Evolutionary conservation across 2,888 invertebrate species (phyloP).

Genomic region (Troides oblongomaculatus): DNA sequence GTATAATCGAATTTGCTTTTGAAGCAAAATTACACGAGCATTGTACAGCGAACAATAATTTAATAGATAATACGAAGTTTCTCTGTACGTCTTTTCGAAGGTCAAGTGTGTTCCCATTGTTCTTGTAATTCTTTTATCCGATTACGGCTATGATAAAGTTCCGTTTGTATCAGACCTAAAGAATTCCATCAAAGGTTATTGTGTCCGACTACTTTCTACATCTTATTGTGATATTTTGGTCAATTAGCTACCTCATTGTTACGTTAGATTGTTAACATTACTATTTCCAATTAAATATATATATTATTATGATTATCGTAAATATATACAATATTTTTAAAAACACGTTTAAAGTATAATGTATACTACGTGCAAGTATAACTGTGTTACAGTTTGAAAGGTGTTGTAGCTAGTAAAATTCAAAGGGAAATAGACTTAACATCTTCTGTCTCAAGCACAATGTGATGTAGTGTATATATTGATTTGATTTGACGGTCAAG

Average conservation of each 20-base stretch:
- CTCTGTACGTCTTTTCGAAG: slow-evolving; percentile 26
- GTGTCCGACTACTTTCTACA: neutral
- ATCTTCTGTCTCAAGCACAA: too few species aligned
- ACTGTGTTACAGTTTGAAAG: too few species aligned
- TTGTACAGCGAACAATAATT: slow-evolving; percentile 14
- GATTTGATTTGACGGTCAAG: too few species aligned
- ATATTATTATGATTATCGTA: too few species aligned
- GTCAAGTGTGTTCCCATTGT: slow-evolving; percentile 29
- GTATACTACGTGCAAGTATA: too few species aligned
- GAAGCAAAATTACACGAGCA: slow-evolving; percentile 12
- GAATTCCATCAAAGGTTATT: slow-evolving; percentile 3
- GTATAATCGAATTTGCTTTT: slow-evolving; percentile 18
- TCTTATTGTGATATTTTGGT: neutral
- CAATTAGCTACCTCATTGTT: neutral
- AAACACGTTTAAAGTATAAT: too few species aligned
- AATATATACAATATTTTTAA: too few species aligned
- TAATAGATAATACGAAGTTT: slow-evolving; percentile 7
- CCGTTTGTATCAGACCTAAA: slow-evolving; percentile 8
- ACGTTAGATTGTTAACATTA: neutral
- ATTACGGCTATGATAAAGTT: slow-evolving; percentile 16
- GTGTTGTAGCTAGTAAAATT: too few species aligned
- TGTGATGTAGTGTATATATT: too few species aligned
- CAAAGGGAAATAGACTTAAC: too few species aligned
- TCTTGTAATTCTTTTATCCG: slow-evolving; percentile 12
- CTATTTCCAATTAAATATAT: neutral